A percentile compares a stretch with the other conserved stretches of the same genome.
These are phyloP conservation scores for Darwinula stevensoni DNA, from an alignment of 2,888 invertebrate species.

Conservation along the genomic window DNA sequence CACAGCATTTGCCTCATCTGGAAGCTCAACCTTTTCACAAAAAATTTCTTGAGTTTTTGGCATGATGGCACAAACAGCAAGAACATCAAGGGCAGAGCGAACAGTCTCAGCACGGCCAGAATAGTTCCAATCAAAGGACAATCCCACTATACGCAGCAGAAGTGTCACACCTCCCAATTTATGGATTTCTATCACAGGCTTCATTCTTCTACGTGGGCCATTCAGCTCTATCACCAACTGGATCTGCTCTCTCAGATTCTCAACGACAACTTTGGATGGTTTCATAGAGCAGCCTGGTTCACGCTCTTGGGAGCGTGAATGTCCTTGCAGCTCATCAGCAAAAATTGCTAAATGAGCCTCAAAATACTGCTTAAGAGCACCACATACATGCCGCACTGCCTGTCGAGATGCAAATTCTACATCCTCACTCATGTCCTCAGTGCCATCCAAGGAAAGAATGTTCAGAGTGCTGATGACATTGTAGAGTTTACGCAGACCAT, in stretches of 20 bases:
- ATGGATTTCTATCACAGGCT: constrained; percentile 58
- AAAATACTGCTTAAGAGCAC: constrained; percentile 60
- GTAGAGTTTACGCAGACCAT: constrained; percentile 69
- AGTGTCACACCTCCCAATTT: constrained; percentile 43
- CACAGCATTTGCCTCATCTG: constrained; percentile 46
- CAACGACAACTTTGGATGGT: too few relatives aligned
- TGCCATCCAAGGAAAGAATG: constrained; percentile 38
- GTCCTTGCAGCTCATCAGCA: constrained; percentile 61
- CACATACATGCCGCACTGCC: constrained; percentile 64
- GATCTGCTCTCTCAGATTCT: constrained; percentile 45
- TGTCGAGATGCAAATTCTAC: constrained; percentile 67
- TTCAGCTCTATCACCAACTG: constrained; percentile 43
- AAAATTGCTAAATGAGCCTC: constrained; percentile 61
- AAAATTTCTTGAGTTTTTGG: constrained; percentile 32
- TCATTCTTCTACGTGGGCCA: constrained; percentile 48
- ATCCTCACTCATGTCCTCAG: constrained; percentile 36
- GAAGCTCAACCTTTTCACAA: constrained; percentile 16
- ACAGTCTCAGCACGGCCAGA: constrained; percentile 57
- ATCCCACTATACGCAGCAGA: constrained; percentile 54
- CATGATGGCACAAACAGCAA: constrained; percentile 65
- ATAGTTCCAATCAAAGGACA: constrained; percentile 73
- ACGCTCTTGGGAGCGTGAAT: too few relatives aligned
- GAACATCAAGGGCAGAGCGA: constrained; percentile 45
- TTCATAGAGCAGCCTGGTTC: too few relatives aligned
- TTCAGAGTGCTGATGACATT: constrained; percentile 76